Conservation (phyloP, 2,888 invertebrate genomes). For the Ceratothoa steindachneri region DNA sequence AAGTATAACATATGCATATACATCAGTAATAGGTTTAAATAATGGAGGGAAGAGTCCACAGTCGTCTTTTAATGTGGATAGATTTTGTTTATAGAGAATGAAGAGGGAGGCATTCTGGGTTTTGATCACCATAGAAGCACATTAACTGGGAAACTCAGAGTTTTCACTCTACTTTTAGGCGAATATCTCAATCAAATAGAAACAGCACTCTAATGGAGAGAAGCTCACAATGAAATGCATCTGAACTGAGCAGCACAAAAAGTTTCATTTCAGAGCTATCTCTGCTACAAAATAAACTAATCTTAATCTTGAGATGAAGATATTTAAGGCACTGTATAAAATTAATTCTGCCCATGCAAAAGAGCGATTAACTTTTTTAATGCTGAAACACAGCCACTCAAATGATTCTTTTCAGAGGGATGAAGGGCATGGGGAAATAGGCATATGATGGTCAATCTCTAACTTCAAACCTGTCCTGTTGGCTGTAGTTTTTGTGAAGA, state of each 20-base stretch:
- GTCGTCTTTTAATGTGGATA: not conserved
- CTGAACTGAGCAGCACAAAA: not conserved
- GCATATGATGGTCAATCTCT: no score
- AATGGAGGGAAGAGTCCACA: not conserved
- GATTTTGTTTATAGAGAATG: not conserved
- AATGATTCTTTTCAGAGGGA: not conserved
- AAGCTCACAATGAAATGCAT: not conserved
- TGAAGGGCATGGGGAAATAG: not conserved
- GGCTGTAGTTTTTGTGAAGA: not conserved
- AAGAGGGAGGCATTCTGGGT: not conserved
- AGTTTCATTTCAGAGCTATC: not conserved
- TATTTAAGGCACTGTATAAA: not conserved
- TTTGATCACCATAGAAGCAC: not conserved
- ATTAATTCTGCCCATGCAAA: not conserved
- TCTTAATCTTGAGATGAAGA: not conserved
- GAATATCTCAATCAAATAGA: not conserved
- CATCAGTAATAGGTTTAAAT: not conserved
- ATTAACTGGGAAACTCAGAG: not conserved
- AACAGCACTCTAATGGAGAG: not conserved
- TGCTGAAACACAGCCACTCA: not conserved
- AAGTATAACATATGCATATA: constrained; percentile 22
- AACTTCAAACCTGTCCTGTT: not conserved
- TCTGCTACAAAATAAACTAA: not conserved
- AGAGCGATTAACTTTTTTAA: not conserved
- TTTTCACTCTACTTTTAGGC: not conserved